phyloP scores from a whole-genome alignment of 2,888 invertebrate species.

The Cremastinae sp. region DNA sequence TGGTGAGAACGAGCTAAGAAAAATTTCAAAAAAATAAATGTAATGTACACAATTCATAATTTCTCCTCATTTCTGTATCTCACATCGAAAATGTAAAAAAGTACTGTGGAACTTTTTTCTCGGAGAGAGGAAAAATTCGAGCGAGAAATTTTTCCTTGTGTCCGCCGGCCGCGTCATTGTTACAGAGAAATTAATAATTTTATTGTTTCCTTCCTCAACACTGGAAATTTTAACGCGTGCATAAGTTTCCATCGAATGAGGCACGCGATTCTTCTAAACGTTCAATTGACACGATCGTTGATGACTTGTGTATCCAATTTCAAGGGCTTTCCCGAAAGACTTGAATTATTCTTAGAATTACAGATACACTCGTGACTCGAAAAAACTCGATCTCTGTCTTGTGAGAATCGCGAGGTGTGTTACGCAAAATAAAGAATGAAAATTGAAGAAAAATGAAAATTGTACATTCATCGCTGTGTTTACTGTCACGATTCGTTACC shows the following conservation, averaged over 20 bases:
- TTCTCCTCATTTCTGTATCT: no score
- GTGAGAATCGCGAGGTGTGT: no score
- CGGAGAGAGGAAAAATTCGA: no score
- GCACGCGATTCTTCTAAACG: not conserved
- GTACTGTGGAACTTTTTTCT: not conserved
- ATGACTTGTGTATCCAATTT: conserved; percentile 13
- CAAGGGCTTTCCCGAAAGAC: conserved; percentile 49
- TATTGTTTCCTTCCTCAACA: not conserved
- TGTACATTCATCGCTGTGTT: conserved; percentile 19
- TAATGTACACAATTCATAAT: not conserved
- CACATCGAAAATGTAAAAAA: no score
- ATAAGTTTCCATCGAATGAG: conserved; percentile 6
- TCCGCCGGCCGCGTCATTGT: not conserved
- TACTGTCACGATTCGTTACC: conserved; percentile 17
- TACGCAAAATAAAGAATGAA: conserved; percentile 6
- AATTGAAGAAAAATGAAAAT: conserved; percentile 21
- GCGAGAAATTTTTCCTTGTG: no score
- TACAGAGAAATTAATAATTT: not conserved
- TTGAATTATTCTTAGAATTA: conserved; percentile 1
- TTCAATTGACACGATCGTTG: not conserved
- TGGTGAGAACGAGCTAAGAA: conserved; percentile 14
- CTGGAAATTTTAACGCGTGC: conserved; percentile 1
- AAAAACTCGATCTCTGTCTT: not conserved
- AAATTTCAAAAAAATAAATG: not conserved
- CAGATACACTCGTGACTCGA: conserved; percentile 1